Conservation (phyloP, 1,140 invertebrate genomes). For the silkworm (Bombyx mori) region ASM3026992v2 NC_085132.1:599501-600000, state of each 20-base stretch:
- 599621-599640: too few relatives aligned
- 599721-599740: too few relatives aligned
- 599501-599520: too few relatives aligned
- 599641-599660: neutral
- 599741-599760: too few relatives aligned
- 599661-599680: slow-evolving; percentile 26
- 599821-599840: slow-evolving; percentile 78
- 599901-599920: slow-evolving; percentile 63
- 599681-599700: too few relatives aligned
- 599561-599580: too few relatives aligned
- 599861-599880: slow-evolving; percentile 79
- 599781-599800: slow-evolving; percentile 82
- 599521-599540: too few relatives aligned
- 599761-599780: slow-evolving; percentile 80
- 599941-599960: slow-evolving; percentile 51
- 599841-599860: slow-evolving; percentile 82
- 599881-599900: slow-evolving; percentile 80
- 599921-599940: slow-evolving; percentile 76
- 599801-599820: slow-evolving; percentile 73
- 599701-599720: too few relatives aligned
- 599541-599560: too few relatives aligned
- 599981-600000: too few relatives aligned
- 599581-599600: too few relatives aligned
- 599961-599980: neutral
- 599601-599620: too few relatives aligned